Evolutionary conservation across 1,140 invertebrate genomes (phyloP), one percentile per base, ranked within the genome.

Genomic region (Nebria ingens): DNA sequence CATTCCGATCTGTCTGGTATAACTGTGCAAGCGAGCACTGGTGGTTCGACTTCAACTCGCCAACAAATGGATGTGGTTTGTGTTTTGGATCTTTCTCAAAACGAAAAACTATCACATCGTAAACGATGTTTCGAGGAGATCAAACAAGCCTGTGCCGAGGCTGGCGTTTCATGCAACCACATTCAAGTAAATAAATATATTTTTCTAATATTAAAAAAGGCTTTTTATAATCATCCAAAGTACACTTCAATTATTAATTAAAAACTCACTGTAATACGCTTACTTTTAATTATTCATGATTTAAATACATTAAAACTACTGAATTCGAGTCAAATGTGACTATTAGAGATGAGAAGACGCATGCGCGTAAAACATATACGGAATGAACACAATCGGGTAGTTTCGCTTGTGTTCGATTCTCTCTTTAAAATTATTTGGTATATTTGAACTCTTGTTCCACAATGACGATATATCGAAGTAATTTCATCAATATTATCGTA

Each of bases 11-110:
- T 81, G 51, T 87, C 85, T 2, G 80, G 78, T 51, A 76, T 82
- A 50, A 84, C 82, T 6, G 75, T 80, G 1, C 74, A 83, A 59
- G 66, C 75, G 15, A 69, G 69, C 56, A 64, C 58, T 2, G 15
- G 55, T 11, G 56, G 52, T 34, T 17, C 54, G 12, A 42, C 50
- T 19, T 59, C 53, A 38, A 63, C 54, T 12, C 76, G 81, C 60
- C 78, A 81, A 38, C 79, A 78, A 59, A 94, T 95, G 87, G 91
- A 94, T 71, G 89, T 96, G 49, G 92, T 88, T 54, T 92, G 89
- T 78, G 85, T 97, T 51, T 79, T 95, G 60, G 92, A 95, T 73
- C 73, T 91, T 21, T 62, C 54, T 50, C 81, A 85, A 63, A 81
- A 86, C 68, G 71, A 78, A 15, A 77, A 87, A 70, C 71, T 89